Evolutionary conservation across 2,888 invertebrate genomes (phyloP).

Genomic region (Eupithecia abbreviata): DNA sequence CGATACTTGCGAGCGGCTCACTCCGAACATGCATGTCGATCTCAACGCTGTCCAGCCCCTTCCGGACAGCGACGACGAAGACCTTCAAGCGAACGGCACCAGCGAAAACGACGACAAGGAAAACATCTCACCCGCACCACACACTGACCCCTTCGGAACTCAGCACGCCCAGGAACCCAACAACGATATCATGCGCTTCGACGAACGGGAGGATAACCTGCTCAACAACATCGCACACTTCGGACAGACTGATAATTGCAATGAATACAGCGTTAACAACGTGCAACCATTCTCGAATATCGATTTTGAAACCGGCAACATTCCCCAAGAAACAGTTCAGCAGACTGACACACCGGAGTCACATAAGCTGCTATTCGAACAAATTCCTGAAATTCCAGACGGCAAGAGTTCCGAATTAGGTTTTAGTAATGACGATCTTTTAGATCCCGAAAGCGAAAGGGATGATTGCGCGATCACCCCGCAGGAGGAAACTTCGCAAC

Average conservation of each 20-base stretch:
- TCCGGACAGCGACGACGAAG: constrained; percentile 82
- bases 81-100: constrained; percentile 64
- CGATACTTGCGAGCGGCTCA: constrained; percentile 76
- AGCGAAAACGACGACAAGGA: constrained; percentile 61
- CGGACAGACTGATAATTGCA: constrained; percentile 60
- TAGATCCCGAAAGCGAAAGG: constrained; percentile 71
- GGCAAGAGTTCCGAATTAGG: constrained; percentile 79
- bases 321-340: constrained; percentile 62
- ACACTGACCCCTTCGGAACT: constrained; percentile 56
- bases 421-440: constrained; percentile 70
- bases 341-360: constrained; percentile 81
- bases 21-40: constrained; percentile 77
- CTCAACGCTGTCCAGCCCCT: constrained; percentile 84
- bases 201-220: constrained; percentile 59
- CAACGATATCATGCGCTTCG: constrained; percentile 71
- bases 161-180: constrained; percentile 64
- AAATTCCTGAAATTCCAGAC: constrained; percentile 80
- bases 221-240: constrained; percentile 57
- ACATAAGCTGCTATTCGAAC: constrained; percentile 78
- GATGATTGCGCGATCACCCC: constrained; percentile 63
- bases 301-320: constrained; percentile 63
- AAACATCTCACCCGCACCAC: constrained; percentile 65
- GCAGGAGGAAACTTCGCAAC: constrained; percentile 61
- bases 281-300: constrained; percentile 64
- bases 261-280: constrained; percentile 64